Base-by-base conservation (phyloP, 2,888 invertebrate genomes). In the Steinernema hermaphroditum region DNA sequence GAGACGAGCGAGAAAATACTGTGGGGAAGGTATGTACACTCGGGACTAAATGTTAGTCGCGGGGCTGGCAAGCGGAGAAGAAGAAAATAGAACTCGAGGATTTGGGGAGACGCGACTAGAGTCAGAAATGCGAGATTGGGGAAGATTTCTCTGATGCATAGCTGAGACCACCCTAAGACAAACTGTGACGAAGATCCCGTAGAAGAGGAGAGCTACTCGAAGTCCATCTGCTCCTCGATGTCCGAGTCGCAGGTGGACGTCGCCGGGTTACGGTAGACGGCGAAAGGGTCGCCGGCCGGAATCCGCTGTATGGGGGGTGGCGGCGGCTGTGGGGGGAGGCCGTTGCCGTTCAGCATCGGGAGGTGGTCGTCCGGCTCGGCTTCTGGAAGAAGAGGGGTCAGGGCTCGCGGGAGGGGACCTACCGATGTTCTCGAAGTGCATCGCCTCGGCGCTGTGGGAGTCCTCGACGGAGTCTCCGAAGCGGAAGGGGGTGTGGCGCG, bases 401-500 rank as follows among this genome's bases (percentile, higher is more conserved):
- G 37, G 37, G 12, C 37, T 12, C 37, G 12, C 12, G 12, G 37
- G 4, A 37, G 12, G 37, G 12, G 37, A 4, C 46, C 16, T 16
- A 54, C 54, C 54, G 22, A 54, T 54, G 27, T 54, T 54, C 54
- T 54, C 54, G 54, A 54, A 54, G 27, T 54, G 54, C 54, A 54
- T 54, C 6, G 54, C 54, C 54, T 54, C 54, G 27, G 54, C 22
- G 12, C 1, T 16, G 24, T 19, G 27, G 54, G 9, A 6, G 27
- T 54, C 54, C 54, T 54, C 54, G 54, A 54, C 54, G 54, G 54
- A 54, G 22, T 54, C 54, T 22, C 76, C 77, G 57, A 80, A 78
- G 22, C 78, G 77, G 44, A 77, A 71, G 0, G 80, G 80, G 2
- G 80, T 80, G 41, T 78, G 78, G 12, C 80, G 74, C 19, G 80